Percentiles rank a stretch among this genome's conserved stretches.
These are phyloP conservation scores for Ariopsis seemanni DNA, from an alignment of 2,113 vertebrate species.

Conservation along the genomic window DNA sequence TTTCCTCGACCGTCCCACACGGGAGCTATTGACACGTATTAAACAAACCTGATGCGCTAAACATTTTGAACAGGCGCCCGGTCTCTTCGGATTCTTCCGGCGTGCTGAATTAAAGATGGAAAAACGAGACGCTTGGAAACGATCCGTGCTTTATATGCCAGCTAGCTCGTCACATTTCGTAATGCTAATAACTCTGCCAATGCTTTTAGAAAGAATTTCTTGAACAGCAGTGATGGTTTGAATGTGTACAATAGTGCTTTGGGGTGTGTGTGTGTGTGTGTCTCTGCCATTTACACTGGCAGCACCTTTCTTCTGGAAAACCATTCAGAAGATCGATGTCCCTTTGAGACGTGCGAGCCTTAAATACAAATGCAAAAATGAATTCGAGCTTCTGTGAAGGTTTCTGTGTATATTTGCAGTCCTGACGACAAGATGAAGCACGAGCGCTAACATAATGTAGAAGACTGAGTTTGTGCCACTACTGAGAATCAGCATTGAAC, in stretches of 20 bases:
- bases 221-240: slow-evolving; percentile 52
- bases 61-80: not conserved
- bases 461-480: not conserved
- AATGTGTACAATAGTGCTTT: not conserved
- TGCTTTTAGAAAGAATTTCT: slow-evolving; percentile 46
- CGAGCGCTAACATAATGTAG: not conserved
- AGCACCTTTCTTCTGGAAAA: slow-evolving; percentile 52
- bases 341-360: slow-evolving; percentile 52
- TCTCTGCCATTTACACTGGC: slow-evolving; percentile 50
- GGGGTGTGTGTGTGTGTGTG: not conserved
- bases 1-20: not conserved
- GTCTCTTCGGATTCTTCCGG: slow-evolving; percentile 26
- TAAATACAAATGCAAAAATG: slow-evolving; percentile 57
- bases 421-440: not conserved
- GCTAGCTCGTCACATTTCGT: slow-evolving; percentile 48
- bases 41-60: slow-evolving; percentile 2
- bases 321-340: slow-evolving; percentile 62
- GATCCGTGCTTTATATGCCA: slow-evolving; percentile 45
- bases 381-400: not conserved
- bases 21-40: not conserved
- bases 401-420: not conserved
- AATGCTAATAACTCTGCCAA: slow-evolving; percentile 52
- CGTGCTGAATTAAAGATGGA: slow-evolving; percentile 39
- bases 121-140: slow-evolving; percentile 40
- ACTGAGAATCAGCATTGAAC: not conserved